Base-by-base conservation (phyloP, 35 echinoderm and acorn worm species). In the Strongylocentrotus purpuratus region DNA sequence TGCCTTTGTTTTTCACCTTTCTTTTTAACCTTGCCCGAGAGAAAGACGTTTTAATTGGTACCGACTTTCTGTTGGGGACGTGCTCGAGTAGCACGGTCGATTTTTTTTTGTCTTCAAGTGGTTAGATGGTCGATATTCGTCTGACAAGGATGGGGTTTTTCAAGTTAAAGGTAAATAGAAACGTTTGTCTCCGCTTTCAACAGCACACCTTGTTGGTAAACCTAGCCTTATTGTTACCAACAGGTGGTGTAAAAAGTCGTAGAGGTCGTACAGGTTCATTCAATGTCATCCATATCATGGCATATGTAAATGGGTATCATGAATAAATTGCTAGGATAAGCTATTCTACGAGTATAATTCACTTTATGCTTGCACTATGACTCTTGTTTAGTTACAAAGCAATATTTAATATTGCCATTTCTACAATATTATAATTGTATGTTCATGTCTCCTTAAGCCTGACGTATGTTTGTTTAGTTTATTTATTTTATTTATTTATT, bases 151-250 rank as follows among this genome's bases (percentile, higher is more conserved):
- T 78, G 65, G 61, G 65, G 20, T 78, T 78, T 71, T 78, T 78
- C 65, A n/a, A 28, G 65, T 78, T 78, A 78, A 78, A 78, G 65
- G 65, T 78, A 78, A 78, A 78, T 78, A 78, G 65, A 78, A 78
- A 78, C 65, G 65, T 78, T 78, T 78, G 65, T 78, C 65, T 7
- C 65, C 20, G 20, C 28, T n/a, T 78, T 78, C 65, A 78, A 78
- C 65, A 78, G 20, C 65, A 78, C 65, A 28, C 65, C 65, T 78
- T 78, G 65, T 78, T 78, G 22, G 65, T 78, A 78, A 78, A 78
- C 65, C 65, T 78, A 78, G 25, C 65, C 65, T 78, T 78, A n/a
- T 4, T 78, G 65, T 5, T 4, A 11, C n/a, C 65, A n/a, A 28
- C 65, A n/a, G 65, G 65, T 78, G 65, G 25, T 78, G 28, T 78